Percentiles rank a stretch among this genome's conserved stretches.
These are phyloP conservation scores for Chaetops frenatus DNA, from an alignment of 2,113 vertebrate genomes.

Conservation along the genomic window DNA sequence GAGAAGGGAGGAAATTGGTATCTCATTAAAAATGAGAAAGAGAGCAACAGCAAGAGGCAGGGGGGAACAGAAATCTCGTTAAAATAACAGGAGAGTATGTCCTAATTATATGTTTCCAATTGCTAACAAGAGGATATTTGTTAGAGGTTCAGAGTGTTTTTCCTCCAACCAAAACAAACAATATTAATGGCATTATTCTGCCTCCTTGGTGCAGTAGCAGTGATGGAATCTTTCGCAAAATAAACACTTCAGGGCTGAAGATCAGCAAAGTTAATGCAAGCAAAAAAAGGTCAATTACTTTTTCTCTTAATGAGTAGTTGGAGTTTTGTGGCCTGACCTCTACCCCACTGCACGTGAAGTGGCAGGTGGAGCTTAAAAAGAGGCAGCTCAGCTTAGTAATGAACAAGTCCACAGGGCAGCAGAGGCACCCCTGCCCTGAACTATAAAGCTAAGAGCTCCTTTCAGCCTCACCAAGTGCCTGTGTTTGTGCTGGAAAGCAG, in stretches of 20 bases:
- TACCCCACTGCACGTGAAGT: not conserved
- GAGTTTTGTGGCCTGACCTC: constrained; percentile 60
- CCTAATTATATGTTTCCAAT: constrained; percentile 67
- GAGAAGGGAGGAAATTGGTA: constrained; percentile 69
- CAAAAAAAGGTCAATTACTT: constrained; percentile 39
- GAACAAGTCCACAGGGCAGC: not conserved
- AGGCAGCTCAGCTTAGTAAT: not conserved
- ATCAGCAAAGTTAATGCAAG: constrained; percentile 50
- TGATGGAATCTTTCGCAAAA: constrained; percentile 62
- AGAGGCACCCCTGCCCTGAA: not conserved
- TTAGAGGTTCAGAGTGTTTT: constrained; percentile 56
- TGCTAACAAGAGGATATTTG: constrained; percentile 69
- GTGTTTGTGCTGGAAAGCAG: not conserved
- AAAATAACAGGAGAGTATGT: constrained; percentile 59
- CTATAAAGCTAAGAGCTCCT: not conserved
- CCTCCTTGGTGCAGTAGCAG: constrained; percentile 36
- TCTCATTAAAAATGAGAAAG: constrained; percentile 74
- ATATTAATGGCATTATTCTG: constrained; percentile 58
- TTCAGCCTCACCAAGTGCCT: not conserved
- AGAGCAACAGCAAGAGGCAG: not conserved
- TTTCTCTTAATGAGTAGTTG: constrained; percentile 56
- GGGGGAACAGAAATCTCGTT: constrained; percentile 59
- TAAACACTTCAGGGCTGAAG: constrained; percentile 50
- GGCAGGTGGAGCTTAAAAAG: constrained; percentile 6
- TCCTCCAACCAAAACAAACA: constrained; percentile 64